Percentiles rank a stretch among this genome's conserved stretches.
phyloP scores from a whole-genome alignment of 1,140 invertebrate genomes.

The Melanaphis sacchari region DNA sequence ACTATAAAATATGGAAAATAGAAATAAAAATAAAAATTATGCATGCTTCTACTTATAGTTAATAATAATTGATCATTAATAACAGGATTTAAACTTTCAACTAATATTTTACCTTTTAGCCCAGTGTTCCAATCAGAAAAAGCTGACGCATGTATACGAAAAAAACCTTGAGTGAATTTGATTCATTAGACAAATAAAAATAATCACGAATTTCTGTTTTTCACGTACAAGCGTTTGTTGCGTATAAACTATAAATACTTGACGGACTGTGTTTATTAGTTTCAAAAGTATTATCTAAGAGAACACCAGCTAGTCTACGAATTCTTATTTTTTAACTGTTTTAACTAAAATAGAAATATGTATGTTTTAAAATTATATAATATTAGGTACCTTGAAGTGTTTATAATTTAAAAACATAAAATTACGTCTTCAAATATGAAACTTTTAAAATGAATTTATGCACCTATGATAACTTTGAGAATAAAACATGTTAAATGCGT shows the following conservation, averaged over 20 bases:
- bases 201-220: neutral
- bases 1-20: too few relatives aligned
- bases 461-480: neutral
- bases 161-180: neutral
- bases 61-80: too few relatives aligned
- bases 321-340: neutral
- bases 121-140: neutral
- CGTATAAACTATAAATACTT: neutral
- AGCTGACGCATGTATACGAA: neutral
- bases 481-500: neutral
- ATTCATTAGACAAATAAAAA: neutral
- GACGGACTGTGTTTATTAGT: neutral
- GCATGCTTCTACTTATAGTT: too few relatives aligned
- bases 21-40: too few relatives aligned
- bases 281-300: neutral
- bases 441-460: too few relatives aligned
- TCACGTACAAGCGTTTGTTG: neutral
- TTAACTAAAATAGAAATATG: too few relatives aligned
- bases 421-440: neutral
- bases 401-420: neutral
- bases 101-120: neutral
- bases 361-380: neutral
- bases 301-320: neutral
- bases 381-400: neutral
- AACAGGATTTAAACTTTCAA: too few relatives aligned